Evolutionary conservation across 2,113 vertebrate genomes (phyloP), one percentile per base, ranked within the genome.

Genomic region (Chrysochloris asiatica): DNA sequence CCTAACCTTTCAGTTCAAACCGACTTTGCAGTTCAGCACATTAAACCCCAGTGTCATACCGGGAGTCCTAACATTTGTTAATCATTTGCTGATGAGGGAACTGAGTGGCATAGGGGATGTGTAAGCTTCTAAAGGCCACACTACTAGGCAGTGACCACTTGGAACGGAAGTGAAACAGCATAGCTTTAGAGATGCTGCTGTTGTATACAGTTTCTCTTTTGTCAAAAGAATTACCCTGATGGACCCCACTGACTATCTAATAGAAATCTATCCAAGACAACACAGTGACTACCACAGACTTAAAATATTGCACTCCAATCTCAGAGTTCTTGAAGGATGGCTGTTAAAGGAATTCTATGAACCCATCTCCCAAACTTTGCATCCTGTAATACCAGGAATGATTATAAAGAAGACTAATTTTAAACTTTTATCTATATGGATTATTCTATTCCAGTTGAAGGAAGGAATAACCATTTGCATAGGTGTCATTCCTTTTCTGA

Each of bases 231-330:
- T 78, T 83, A 30, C 21, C 72, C 79, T 83, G 72, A 38, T 54
- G 50, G 52, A 75, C 24, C 63, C 41, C 21, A 50, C 16, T 63
- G 85, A 33, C 9, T 41, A 33, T 72, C 13, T 79, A n/a, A 83
- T 86, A 48, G 48, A 85, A 85, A 69, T 79, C n/a, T 61, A 54
- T 82, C 33, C 33, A 67, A 63, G 79, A 47, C 52, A 87, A 71
- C 2, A 11, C 33, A 0, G 41, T 59, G 21, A 41, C 28, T 12
- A 10, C 59, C 26, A 61, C 28, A 9, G 26, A n/a, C n/a, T n/a
- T n/a, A n/a, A n/a, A n/a, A 12, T 6, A 36, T 80, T 16, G 4
- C 3, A 52, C 21, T 26, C 65, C 63, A 16, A 8, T 30, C 41
- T 85, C n/a, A 22, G n/a, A 4, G 22, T 87, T 90, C 63, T 84